Evolutionary conservation across 2,888 invertebrate species (phyloP).

Genomic region (Latrodectus hesperus): DNA sequence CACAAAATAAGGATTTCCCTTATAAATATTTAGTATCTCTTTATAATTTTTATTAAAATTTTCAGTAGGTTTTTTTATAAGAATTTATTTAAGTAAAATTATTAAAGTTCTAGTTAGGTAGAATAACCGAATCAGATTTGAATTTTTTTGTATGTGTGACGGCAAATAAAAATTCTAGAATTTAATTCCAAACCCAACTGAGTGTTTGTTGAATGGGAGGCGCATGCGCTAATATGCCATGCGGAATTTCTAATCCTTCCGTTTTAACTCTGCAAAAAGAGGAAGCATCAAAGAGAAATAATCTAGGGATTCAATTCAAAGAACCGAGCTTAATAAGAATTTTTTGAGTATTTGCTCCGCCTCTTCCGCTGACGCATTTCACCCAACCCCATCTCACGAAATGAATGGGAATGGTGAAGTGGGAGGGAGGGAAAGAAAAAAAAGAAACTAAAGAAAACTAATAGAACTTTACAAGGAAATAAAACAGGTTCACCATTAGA

Average conservation of each 20-base stretch:
- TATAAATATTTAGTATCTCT: too few relatives aligned
- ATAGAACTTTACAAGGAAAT: conserved; percentile 62
- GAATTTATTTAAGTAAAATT: too few relatives aligned
- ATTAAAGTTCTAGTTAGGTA: too few relatives aligned
- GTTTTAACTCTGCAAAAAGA: neutral
- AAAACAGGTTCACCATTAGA: conserved; percentile 43
- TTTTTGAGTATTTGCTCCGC: conserved; percentile 16
- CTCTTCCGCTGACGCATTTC: neutral
- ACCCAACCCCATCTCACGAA: neutral
- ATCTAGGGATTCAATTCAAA: conserved; percentile 39
- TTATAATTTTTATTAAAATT: too few relatives aligned
- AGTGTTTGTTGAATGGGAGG: neutral
- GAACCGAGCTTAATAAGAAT: conserved; percentile 45
- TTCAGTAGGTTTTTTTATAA: too few relatives aligned
- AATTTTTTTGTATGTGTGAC: too few relatives aligned
- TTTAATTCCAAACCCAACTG: too few relatives aligned
- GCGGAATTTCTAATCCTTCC: neutral
- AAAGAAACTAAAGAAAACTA: conserved; percentile 28
- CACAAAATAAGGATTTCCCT: too few relatives aligned
- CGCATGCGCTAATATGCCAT: too few relatives aligned
- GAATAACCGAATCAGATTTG: too few relatives aligned
- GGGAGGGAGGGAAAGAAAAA: neutral
- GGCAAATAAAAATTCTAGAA: too few relatives aligned
- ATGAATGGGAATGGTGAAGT: conserved; percentile 13
- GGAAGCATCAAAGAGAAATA: conserved; percentile 17